Conservation (phyloP, 2,113 vertebrate genomes). For the Ptilonorhynchus violaceus region DNA sequence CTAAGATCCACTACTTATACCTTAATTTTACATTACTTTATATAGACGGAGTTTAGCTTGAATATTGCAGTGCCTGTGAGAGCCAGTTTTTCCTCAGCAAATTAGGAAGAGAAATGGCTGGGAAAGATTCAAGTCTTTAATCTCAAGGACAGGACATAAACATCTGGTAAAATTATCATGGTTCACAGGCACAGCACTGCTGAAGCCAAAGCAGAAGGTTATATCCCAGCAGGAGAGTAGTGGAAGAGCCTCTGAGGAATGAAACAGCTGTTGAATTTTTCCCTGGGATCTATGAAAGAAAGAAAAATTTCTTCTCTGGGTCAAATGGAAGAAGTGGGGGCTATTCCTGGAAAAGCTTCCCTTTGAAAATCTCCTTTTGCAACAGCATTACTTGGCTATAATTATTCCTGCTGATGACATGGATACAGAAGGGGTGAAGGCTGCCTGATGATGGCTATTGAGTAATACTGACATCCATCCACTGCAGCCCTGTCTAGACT, state of each 20-base stretch:
- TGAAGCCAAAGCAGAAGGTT: not conserved
- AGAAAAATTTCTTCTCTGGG: not conserved
- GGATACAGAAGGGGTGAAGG: not conserved
- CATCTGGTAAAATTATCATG: not conserved
- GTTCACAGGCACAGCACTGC: not conserved
- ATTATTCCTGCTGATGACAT: not conserved
- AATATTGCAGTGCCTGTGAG: not conserved
- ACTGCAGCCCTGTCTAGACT: not conserved
- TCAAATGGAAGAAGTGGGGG: not conserved
- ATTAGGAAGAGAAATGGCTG: not conserved
- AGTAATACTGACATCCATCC: not conserved
- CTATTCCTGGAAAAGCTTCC: not conserved
- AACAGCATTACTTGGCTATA: not conserved
- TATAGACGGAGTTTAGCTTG: not conserved
- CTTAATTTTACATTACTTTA: not conserved
- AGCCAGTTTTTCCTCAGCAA: not conserved
- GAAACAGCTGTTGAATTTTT: not conserved
- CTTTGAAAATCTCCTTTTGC: not conserved
- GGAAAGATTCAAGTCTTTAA: not conserved
- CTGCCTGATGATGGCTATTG: not conserved
- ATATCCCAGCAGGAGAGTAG: not conserved
- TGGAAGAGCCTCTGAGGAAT: not conserved
- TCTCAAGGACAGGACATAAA: not conserved
- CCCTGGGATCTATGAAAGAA: not conserved
- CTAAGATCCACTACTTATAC: not conserved